Base-by-base conservation (phyloP, 2,888 invertebrate genomes). In the Euspilapteryx auroguttella region DNA sequence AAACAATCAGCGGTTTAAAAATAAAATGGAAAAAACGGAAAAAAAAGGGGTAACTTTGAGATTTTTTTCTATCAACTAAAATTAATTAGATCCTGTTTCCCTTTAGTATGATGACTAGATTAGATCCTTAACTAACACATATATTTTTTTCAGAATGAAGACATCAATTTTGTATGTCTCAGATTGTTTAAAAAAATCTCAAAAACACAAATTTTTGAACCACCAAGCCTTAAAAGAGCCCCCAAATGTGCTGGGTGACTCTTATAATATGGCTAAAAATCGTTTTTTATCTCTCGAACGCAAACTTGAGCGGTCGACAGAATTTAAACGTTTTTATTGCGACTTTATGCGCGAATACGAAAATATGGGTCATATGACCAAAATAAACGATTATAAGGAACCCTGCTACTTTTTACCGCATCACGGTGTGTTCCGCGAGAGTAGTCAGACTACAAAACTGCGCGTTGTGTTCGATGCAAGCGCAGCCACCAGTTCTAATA, bases 401-500 rank as follows among this genome's bases (percentile, higher is more conserved):
- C 17, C 17, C 3, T 12, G 20, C 7, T 17, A 20, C 20, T 15
- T 26, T 26, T 7, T 26, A 17, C 26, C 26, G 5, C 26, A 26
- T 26, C 26, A 26, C 11, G 17, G 26, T 6, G 26, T 26, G 5
- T 17, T 15, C 9, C 26, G 26, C 11, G 26, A 26, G 9, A 17
- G 12, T 11, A 17, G 17, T 11, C 9, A 4, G 9, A 28, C 25
- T 8, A n/a, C n/a, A n/a, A n/a, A n/a, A n/a, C n/a, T n/a, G n/a
- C n/a, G n/a, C n/a, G n/a, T n/a, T n/a, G n/a, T n/a, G n/a, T n/a
- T n/a, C n/a, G n/a, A n/a, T n/a, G n/a, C n/a, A n/a, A n/a, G n/a
- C n/a, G n/a, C n/a, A 32, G 28, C 31, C 14, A 37, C 38, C 1
- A 31, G 30, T 0, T 31, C 37, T 1, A 35, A 36, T 4, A 34